These are phyloP conservation scores for Oscheius sp. DNA, from an alignment of 1,140 invertebrate species.

Conservation along the genomic window DNA sequence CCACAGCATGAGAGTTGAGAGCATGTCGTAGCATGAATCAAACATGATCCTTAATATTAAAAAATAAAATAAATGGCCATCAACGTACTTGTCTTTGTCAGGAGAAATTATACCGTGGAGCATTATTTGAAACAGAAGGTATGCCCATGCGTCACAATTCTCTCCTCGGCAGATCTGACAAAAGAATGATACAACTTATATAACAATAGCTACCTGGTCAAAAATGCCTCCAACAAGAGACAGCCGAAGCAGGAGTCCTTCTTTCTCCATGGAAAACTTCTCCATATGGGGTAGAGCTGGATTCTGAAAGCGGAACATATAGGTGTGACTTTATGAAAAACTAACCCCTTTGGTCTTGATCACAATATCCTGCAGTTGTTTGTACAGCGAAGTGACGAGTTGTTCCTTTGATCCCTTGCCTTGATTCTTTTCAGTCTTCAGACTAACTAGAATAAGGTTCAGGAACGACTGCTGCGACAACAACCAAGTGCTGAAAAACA, in stretches of 20 bases:
- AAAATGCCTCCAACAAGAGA: neutral
- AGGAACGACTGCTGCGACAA: neutral
- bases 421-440: neutral
- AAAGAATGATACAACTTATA: too few relatives aligned
- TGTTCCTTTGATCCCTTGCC: neutral
- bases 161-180: neutral
- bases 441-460: neutral
- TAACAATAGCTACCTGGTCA: too few relatives aligned
- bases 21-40: conserved; percentile 1
- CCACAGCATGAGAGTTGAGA: conserved; percentile 8
- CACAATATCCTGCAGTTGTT: neutral
- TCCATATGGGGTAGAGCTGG: too few relatives aligned
- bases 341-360: neutral
- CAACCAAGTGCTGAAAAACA: conserved; percentile 1
- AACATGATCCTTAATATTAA: neutral
- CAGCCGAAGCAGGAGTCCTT: conserved; percentile 2
- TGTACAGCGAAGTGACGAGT: neutral
- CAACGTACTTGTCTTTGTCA: conserved; percentile 3
- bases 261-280: too few relatives aligned
- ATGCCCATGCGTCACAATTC: neutral
- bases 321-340: too few relatives aligned
- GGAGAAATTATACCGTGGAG: conserved; percentile 16
- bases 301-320: too few relatives aligned
- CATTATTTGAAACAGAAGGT: conserved; percentile 20
- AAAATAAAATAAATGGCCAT: neutral